Percentiles rank a stretch among this genome's conserved stretches.
These are phyloP conservation scores for Mionectes olivaceus DNA, from an alignment of 2,797 vertebrate species.

Conservation along the genomic window DNA sequence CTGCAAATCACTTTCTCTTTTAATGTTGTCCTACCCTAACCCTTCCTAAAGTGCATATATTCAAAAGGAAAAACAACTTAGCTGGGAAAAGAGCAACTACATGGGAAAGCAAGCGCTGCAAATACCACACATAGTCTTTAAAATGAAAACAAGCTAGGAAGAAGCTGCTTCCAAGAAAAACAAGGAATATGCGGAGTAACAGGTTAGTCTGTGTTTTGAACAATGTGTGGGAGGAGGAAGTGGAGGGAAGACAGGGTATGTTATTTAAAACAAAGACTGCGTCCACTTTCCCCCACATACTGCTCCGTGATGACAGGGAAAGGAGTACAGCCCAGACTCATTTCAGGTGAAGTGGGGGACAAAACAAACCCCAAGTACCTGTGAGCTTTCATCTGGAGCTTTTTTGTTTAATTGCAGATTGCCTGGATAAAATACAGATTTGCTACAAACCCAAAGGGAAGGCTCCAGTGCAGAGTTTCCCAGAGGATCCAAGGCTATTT, in stretches of 20 bases:
- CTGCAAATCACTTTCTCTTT: background rate
- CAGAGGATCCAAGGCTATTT: background rate
- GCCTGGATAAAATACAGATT: background rate
- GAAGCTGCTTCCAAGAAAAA: conserved; percentile 65
- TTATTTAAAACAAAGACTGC: conserved; percentile 41
- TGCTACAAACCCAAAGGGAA: background rate
- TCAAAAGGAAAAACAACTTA: conserved; percentile 5
- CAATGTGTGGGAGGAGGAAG: conserved; percentile 54
- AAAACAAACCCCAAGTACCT: background rate
- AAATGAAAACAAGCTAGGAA: conserved; percentile 47
- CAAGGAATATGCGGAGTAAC: conserved; percentile 46
- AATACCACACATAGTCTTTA: conserved; percentile 34
- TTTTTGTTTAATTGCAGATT: background rate
- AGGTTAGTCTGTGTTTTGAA: conserved; percentile 66
- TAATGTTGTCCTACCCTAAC: background rate
- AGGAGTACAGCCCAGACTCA: background rate
- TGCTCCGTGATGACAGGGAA: background rate
- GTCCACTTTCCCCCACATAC: background rate
- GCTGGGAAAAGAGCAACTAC: conserved; percentile 27
- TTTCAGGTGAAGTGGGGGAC: background rate
- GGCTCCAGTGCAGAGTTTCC: background rate
- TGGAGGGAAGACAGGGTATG: background rate
- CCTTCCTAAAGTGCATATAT: background rate
- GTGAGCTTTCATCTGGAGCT: background rate
- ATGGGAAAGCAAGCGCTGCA: background rate